Base-by-base conservation (phyloP, 35 echinoderm and acorn worm genomes). In the Hemicentrotus pulcherrimus region DNA sequence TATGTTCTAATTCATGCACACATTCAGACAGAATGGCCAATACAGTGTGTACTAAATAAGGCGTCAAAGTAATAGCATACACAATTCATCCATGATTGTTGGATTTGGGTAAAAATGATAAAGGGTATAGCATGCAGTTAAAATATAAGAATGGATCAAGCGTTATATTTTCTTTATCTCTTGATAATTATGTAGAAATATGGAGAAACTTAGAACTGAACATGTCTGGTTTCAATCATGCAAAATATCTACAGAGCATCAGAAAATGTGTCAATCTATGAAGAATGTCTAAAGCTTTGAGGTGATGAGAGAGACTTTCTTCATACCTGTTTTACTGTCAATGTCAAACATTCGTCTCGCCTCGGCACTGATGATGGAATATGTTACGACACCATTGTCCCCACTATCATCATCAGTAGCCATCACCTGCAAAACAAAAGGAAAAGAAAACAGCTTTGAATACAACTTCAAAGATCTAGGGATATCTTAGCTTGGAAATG, bases 381-480 rank as follows among this genome's bases (percentile, higher is more conserved):
- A 99, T 2, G 95, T 95, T 9, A 99, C 91, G 11, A 94, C 94
- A 46, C 98, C 98, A 52, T 96, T 94, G 41, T 88, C 48, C 0
- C 98, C 98, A 8, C 95, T 96, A 90, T 99, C 98, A 0, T 91
- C 96, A 86, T 99, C 98, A 12, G 32, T 33, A 46, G 98, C 98
- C 93, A 90, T 89, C 0, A 99, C 97, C 91, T 93, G 30, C 2
- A 55, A 48, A 50, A 24, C 15, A 88, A 47, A 90, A 4, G 12
- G 45, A 90, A 45, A 30, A 33, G 16, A 55, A 55, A 55, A 55
- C 6, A 55, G 50, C 6, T 55, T 55, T 9, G 1, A 55, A 55
- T 55, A 55, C 11, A 14, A 55, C 15, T 55, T 55, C 9, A 13
- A 55, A 55, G 50, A 55, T 2, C 50, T 55, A 10, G 15, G 15